Conservation (phyloP, 2,888 invertebrate genomes). For the Bombylius discolor region DNA sequence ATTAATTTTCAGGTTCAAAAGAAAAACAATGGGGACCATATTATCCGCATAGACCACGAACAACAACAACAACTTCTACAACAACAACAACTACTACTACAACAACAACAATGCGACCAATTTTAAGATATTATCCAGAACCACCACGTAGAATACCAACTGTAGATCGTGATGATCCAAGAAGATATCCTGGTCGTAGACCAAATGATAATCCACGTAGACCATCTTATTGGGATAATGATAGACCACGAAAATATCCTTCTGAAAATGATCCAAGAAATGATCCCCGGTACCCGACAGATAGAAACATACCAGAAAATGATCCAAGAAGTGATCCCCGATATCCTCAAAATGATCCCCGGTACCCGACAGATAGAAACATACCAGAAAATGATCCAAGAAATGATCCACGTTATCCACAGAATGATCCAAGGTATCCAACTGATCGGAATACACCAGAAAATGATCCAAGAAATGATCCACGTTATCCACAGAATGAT, state of each 20-base stretch:
- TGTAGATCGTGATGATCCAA: background rate
- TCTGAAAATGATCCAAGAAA: slow-evolving; percentile 4
- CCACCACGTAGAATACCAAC: slow-evolving; percentile 6
- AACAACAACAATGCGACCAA: slow-evolving; percentile 32
- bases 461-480: slow-evolving; percentile 5
- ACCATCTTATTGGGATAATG: background rate
- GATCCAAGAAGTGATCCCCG: slow-evolving; percentile 7
- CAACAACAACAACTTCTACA: slow-evolving; percentile 24
- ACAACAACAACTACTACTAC: slow-evolving; percentile 31
- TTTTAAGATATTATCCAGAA: slow-evolving; percentile 26
- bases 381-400: slow-evolving; percentile 10
- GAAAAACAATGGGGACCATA: slow-evolving; percentile 45
- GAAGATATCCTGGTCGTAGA: background rate
- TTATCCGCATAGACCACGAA: slow-evolving; percentile 29
- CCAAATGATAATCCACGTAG: background rate
- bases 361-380: slow-evolving; percentile 9
- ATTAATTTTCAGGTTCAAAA: slow-evolving; percentile 39
- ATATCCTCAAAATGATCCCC: slow-evolving; percentile 10
- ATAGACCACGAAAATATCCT: background rate
- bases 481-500: slow-evolving; percentile 11
- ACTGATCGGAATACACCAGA: background rate
- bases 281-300: background rate
- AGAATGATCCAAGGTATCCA: slow-evolving; percentile 9
- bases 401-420: slow-evolving; percentile 14
- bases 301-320: background rate